Base-by-base conservation (phyloP, 2,113 vertebrate species). In the Pontoporia blainvillei region DNA sequence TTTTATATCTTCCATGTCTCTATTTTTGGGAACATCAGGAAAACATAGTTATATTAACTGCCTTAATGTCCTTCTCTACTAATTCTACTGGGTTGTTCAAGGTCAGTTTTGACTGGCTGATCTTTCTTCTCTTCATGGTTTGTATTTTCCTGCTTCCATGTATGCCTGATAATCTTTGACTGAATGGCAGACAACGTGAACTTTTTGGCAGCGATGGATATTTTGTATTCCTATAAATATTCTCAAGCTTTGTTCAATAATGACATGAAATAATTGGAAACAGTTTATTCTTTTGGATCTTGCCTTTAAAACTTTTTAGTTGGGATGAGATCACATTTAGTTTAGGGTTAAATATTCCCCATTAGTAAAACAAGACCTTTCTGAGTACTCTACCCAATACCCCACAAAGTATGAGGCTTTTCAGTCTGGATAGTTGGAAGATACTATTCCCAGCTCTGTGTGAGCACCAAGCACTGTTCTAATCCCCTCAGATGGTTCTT, bases 241-340 rank as follows among this genome's bases (percentile, higher is more conserved):
- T 87, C 59, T 59, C 25, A 75, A 87, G 41, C 36, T 91, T 91
- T 92, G 23, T 83, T 83, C 86, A 76, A 5, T 86, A 86, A 67
- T 59, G 20, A 92, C 27, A 92, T 69, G 73, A 93, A 76, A 88
- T 69, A 84, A 31, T 20, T 93, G 18, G 31, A 92, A 96, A 54
- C 1, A 61, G 57, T 71, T 72, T 84, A 54, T n/a, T 36, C 23
- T 78, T 92, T 88, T 61, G 23, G 29, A 29, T 92, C 49, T 76
- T 92, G 61, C 41, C 75, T 94, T 94, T 54, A 78, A 78, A 29
- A 61, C 36, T 17, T 62, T 91, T 91, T 78, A 88, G 31, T n/a
- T 49, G 13, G 36, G 52, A 62, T 23, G 36, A 88, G 52, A 61
- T 20, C 13, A 62, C 54, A 78, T 78, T 71, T 92, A 76, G 41